These are phyloP conservation scores for Zaprionus inermis DNA, from an alignment of 1,140 invertebrate species.

Conservation along the genomic window DNA sequence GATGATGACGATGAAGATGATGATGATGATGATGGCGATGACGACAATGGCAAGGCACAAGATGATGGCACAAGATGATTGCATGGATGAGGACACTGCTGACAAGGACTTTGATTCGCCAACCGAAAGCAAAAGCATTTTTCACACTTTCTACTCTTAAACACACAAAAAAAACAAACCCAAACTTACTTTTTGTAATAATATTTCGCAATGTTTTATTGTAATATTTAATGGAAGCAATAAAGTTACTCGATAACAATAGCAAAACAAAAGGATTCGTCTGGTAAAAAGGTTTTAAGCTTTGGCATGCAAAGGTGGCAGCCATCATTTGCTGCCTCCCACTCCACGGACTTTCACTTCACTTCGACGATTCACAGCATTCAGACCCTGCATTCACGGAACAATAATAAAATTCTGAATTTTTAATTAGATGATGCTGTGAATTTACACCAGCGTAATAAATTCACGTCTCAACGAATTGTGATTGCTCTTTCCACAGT, in stretches of 20 bases:
- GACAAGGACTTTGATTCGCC: not conserved
- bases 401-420: conserved; percentile 75
- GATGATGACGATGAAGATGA: not conserved
- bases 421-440: conserved; percentile 74
- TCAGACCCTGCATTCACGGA: conserved; percentile 62
- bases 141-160: conserved; percentile 18
- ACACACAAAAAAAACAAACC: not conserved
- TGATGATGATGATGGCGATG: not conserved
- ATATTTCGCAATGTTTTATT: conserved; percentile 74
- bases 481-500: not conserved
- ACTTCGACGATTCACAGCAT: conserved; percentile 34
- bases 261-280: conserved; percentile 52
- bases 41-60: not conserved
- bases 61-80: not conserved
- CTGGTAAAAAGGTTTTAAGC: not conserved
- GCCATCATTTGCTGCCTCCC: not conserved
- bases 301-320: not conserved
- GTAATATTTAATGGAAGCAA: conserved; percentile 78
- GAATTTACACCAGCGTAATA: conserved; percentile 11
- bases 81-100: not conserved
- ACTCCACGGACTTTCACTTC: conserved; percentile 11
- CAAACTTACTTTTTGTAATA: conserved; percentile 54
- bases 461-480: not conserved
- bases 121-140: conserved; percentile 20
- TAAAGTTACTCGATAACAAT: conserved; percentile 73